Evolutionary conservation across 1,140 invertebrate genomes (phyloP), one percentile per base, ranked within the genome.

Genomic region (Papilio polyxenes): DNA sequence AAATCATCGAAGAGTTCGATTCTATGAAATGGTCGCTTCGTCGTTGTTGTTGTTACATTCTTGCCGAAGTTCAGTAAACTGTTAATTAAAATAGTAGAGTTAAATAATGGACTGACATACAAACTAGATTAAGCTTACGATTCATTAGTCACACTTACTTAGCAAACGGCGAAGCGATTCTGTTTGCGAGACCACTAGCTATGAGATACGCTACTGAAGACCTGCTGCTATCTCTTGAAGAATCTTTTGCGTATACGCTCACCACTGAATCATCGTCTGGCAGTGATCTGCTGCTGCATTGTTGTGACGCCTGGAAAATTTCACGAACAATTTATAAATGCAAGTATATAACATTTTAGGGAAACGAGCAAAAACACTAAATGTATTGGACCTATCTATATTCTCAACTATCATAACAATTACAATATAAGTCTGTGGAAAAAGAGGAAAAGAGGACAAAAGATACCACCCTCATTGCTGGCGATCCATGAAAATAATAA

Each of bases 151-250:
- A 65, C 31, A 49, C 49, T 84, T 79, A 89, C 88, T 85, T 89
- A 81, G 89, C 89, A n/a, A 94, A 90, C 5, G 92, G 93, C 1
- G 91, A 92, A 2, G 92, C 91, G 76, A 95, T 93, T 78, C 89
- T 92, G 84, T 94, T 91, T 23, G 93, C 90, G 8, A 95, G 88
- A 53, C 93, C 93, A 77, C 89, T 92, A 11, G 92, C 93, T 37
- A 95, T 92, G 83, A 94, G 92, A 10, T 91, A 90, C 8, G 62
- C 78, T 49, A 82, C 93, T 94, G 3, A 94, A 91, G 37, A 91
- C 91, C 1, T 89, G 82, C 10, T 87, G 51, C 83, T 86, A 2
- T 87, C 86, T 7, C 82, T 80, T 48, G 86, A 85, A 2, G 88
- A 82, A 44, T 88, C 84, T 0, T 90, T 91, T 1, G 92, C 94